Percentiles rank a stretch among this genome's conserved stretches.
These are phyloP conservation scores for Novumbra hubbsi DNA, from an alignment of 2,797 vertebrate genomes.

Conservation along the genomic window DNA sequence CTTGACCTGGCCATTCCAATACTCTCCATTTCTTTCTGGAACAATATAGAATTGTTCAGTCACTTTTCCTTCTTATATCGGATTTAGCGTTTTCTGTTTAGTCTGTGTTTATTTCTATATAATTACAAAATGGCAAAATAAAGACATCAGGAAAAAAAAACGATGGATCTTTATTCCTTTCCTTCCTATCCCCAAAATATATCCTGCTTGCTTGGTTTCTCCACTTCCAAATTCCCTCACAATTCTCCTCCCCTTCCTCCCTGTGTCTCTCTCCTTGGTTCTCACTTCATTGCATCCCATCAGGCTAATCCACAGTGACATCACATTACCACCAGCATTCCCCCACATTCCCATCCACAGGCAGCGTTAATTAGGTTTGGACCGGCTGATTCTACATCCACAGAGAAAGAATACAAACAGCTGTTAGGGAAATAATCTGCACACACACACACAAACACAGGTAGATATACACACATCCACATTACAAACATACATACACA, in stretches of 20 bases:
- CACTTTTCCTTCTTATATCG: too few relatives aligned
- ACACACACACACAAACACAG: background rate
- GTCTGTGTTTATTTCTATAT: background rate
- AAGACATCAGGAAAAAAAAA: background rate
- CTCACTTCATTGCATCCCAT: constrained; percentile 39
- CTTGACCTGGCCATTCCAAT: too few relatives aligned
- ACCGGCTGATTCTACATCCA: constrained; percentile 54
- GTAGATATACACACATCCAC: background rate
- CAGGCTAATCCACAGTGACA: constrained; percentile 73
- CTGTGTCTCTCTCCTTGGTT: constrained; percentile 2
- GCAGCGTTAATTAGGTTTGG: constrained; percentile 69
- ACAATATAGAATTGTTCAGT: too few relatives aligned
- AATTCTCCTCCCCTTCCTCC: background rate
- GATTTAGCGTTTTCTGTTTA: background rate
- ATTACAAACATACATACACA: background rate
- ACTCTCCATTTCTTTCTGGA: too few relatives aligned
- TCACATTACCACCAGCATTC: constrained; percentile 70
- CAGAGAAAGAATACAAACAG: constrained; percentile 58
- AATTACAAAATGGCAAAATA: background rate
- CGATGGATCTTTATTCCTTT: background rate
- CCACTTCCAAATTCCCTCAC: background rate
- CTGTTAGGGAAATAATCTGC: constrained; percentile 31
- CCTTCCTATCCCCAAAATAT: background rate
- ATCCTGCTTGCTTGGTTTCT: background rate
- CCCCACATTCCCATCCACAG: constrained; percentile 51